These are phyloP conservation scores for Pocota personata DNA, from an alignment of 2,888 invertebrate genomes.

Conservation along the genomic window DNA sequence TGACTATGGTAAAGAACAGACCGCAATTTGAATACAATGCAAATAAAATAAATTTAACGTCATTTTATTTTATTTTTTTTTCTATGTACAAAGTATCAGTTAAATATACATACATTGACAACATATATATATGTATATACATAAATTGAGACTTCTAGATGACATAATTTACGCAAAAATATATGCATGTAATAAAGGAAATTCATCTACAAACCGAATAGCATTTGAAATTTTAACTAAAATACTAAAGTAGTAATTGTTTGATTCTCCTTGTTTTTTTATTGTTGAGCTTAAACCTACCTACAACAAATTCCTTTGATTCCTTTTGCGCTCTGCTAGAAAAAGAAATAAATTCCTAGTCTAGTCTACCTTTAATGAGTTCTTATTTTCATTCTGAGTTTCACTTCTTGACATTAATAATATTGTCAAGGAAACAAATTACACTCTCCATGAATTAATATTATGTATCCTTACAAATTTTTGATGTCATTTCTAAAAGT, in stretches of 20 bases:
- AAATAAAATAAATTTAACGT: neutral
- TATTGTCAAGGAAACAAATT: neutral
- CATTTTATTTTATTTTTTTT: neutral
- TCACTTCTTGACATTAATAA: neutral
- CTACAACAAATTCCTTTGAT: neutral
- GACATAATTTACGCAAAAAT: neutral
- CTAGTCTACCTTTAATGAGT: neutral
- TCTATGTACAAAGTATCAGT: constrained; percentile 10
- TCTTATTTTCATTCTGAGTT: neutral
- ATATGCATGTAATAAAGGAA: neutral
- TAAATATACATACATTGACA: neutral
- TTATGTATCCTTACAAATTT: constrained; percentile 86
- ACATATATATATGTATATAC: neutral
- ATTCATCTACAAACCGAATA: neutral
- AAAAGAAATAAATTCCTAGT: neutral
- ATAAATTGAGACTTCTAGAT: neutral
- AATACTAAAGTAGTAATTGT: neutral
- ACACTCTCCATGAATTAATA: neutral
- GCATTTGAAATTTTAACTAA: neutral
- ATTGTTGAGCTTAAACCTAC: neutral
- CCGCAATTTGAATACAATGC: no score
- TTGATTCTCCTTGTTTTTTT: neutral
- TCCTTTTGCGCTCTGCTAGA: neutral
- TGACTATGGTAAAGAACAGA: no score
- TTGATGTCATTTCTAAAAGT: constrained; percentile 89